Base-by-base conservation (phyloP, 1,140 invertebrate species). In the Gyrodactylus salaris region DNA sequence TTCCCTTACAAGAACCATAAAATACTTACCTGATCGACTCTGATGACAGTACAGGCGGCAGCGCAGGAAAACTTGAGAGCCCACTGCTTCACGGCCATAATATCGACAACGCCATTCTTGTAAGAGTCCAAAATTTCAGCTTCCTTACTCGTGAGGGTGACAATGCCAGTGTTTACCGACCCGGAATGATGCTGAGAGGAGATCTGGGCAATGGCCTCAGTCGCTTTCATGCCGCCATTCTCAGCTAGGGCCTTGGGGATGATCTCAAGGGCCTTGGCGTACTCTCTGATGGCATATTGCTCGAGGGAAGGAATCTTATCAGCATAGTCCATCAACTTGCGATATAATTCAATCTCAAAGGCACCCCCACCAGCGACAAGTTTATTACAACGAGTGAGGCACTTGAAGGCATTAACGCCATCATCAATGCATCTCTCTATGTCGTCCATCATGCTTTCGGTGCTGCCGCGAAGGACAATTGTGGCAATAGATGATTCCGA, bases 361-460 rank as follows among this genome's bases (percentile, higher is more conserved):
- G 94, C 91, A 25, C 94, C 94, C 74, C 89, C 95, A 72, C 95
- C 95, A 70, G 93, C 84, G 26, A 99, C 79, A 76, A 93, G 87
- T 79, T 86, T 84, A 22, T 85, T 85, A 80, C 89, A 86, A 84
- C 83, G 84, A 24, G 86, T 85, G 26, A 92, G 80, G 69, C 86
- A 87, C 80, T 98, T 99, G 81, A 91, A 99, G 23, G 90, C 95
- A 78, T 99, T 99, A 1, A 99, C 89, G 76, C 91, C 95, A 84
- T 99, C 95, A 82, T 98, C 91, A 77, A 99, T 86, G 27, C 93
- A 91, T 76, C 95, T 84, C 81, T 98, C 95, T 78, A 98, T 88
- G 77, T 99, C 95, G 81, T 99, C 95, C 89, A 99, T 92, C 75
- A 91, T 89, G 79, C 95, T 96, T 74, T 97, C 91, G 21, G 94